Base-by-base conservation (phyloP, 1,140 invertebrate species). In the Microplitis mediator region DNA sequence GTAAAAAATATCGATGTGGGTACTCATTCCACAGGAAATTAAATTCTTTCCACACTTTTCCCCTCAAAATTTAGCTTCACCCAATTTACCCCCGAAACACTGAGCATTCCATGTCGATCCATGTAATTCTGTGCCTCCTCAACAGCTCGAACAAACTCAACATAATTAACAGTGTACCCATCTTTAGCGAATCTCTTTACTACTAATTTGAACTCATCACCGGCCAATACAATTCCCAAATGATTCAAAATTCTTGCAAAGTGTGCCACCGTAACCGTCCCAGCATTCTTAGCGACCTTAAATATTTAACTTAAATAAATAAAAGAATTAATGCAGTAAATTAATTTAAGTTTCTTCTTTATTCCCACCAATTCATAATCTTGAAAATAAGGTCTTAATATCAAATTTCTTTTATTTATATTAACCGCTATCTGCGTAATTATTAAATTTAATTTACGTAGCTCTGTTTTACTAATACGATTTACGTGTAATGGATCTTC, bases 371-470 rank as follows among this genome's bases (percentile, higher is more conserved):
- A 77, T 81, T 93, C 92, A 79, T 93, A 93, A 78, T 93, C 92
- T 84, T 93, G 92, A 84, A 94, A 93, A 78, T 93, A 93, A 0
- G 92, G 92, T 66, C 88, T 85, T 13, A 93, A 83, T 2, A 91
- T 86, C 6, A 92, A 74, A 71, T 90, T 88, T 9, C 88, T 81
- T 67, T 90, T 84, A 61, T 89, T 88, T 4, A 87, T 80, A 9
- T 83, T 74, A 32, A 87, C 84, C 0, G 92, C 91, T 51, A 93
- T 92, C 80, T 92, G 92, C 39, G 91, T 89, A 0, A 93, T 82
- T 52, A 93, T 86, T 36, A 92, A 82, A 80, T 89, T 90, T 3
- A 93, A 82, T 36, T 89, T 88, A 16, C 91, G 85, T 77, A 90
- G 85, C 82, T 93, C 92, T 0, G 88, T 88, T 45, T 88, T 83